These are phyloP conservation scores for Temnothorax rugatulus DNA, from an alignment of 2,888 invertebrate species.

Conservation along the genomic window DNA sequence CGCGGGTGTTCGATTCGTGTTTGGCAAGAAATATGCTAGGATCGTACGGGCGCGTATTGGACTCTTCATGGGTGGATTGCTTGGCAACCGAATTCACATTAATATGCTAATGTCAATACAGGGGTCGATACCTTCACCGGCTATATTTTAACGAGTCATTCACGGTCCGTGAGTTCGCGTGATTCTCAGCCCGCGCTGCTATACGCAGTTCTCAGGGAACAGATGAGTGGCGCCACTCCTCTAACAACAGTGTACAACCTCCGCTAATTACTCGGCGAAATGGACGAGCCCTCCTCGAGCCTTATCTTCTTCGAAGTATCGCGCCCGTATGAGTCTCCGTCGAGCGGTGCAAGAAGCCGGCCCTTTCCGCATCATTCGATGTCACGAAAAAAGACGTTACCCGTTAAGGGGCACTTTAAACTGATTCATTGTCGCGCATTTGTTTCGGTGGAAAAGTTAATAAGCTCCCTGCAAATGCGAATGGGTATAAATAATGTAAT, in stretches of 20 bases:
- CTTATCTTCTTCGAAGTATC: slow-evolving; percentile 68
- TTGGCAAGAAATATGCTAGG: slow-evolving; percentile 9
- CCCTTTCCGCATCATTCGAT: slow-evolving; percentile 23
- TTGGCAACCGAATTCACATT: slow-evolving; percentile 49
- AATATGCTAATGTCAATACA: slow-evolving; percentile 51
- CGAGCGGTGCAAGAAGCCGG: slow-evolving; percentile 34
- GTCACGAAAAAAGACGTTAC: slow-evolving; percentile 28
- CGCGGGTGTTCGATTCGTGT: slow-evolving; percentile 7
- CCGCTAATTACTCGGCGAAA: slow-evolving; percentile 73
- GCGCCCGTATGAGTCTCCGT: slow-evolving; percentile 41
- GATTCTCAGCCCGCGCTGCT: slow-evolving; percentile 45
- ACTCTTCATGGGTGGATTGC: neutral
- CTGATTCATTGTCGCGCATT: slow-evolving; percentile 54
- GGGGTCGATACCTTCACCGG: slow-evolving; percentile 35
- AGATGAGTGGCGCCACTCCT: slow-evolving; percentile 72
- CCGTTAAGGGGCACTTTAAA: slow-evolving; percentile 37
- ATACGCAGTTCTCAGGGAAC: slow-evolving; percentile 56
- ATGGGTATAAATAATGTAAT: slow-evolving; percentile 37
- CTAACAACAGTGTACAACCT: slow-evolving; percentile 70
- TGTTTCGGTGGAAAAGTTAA: slow-evolving; percentile 52
- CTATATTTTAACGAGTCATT: slow-evolving; percentile 58
- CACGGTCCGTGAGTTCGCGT: slow-evolving; percentile 27
- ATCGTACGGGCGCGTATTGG: neutral
- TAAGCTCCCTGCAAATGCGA: slow-evolving; percentile 28
- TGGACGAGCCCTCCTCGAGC: slow-evolving; percentile 67